These are phyloP conservation scores for Drosophila diplacantha DNA, from an alignment of 2,888 invertebrate genomes.

Conservation along the genomic window DNA sequence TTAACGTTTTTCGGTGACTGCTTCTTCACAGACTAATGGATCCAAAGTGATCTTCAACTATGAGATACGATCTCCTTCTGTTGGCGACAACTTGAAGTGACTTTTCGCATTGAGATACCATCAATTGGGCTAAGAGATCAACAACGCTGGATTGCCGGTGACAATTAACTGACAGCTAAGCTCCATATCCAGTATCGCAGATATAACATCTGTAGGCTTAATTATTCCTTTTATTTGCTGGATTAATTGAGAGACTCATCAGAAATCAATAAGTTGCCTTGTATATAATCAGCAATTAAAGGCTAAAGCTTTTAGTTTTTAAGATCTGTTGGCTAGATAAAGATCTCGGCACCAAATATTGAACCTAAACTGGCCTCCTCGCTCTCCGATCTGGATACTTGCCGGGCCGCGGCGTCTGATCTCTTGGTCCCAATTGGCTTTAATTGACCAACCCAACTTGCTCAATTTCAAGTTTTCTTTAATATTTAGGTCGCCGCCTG, in stretches of 20 bases:
- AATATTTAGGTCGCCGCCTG: constrained; percentile 22
- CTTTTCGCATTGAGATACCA: constrained; percentile 13
- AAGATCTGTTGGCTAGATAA: neutral
- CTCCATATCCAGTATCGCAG: neutral
- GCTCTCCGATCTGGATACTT: neutral
- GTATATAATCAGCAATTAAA: neutral
- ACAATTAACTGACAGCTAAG: constrained; percentile 23
- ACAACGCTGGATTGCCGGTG: constrained; percentile 4
- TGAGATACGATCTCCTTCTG: constrained; percentile 8
- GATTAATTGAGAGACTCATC: constrained; percentile 1
- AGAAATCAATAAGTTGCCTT: constrained; percentile 6
- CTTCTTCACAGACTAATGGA: constrained; percentile 9
- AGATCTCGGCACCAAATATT: constrained; percentile 1
- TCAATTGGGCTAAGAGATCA: constrained; percentile 24
- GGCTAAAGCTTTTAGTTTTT: constrained; percentile 1
- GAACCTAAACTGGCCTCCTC: constrained; percentile 3
- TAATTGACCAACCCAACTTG: constrained; percentile 20
- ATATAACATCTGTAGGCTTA: neutral
- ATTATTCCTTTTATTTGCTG: neutral
- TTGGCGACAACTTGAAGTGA: constrained; percentile 11
- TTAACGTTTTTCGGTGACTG: constrained; percentile 4
- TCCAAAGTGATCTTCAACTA: constrained; percentile 17
- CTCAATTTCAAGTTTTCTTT: constrained; percentile 27
- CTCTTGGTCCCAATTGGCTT: constrained; percentile 19
- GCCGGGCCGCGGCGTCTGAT: constrained; percentile 1